phyloP scores from a whole-genome alignment of 2,797 vertebrate genomes.

The Alosa sapidissima region DNA sequence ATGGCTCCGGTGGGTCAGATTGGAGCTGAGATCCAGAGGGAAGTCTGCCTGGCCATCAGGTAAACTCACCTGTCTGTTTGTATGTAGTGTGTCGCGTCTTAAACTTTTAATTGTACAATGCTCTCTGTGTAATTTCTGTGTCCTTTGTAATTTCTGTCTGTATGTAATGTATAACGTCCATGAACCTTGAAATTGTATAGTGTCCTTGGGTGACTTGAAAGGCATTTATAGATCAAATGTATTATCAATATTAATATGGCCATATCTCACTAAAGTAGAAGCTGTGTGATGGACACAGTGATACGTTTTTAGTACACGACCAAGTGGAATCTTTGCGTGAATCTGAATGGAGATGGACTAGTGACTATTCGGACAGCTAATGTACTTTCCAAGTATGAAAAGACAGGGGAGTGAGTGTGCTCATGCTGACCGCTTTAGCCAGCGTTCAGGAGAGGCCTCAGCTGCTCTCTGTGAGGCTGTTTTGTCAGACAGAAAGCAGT shows the following conservation, averaged over 20 bases:
- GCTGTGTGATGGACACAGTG: neutral
- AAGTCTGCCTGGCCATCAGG: conserved; percentile 97
- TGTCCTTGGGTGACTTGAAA: no score
- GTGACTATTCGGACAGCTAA: neutral
- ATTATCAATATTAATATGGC: no score
- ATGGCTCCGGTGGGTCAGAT: conserved; percentile 97
- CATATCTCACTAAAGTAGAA: neutral
- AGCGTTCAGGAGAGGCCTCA: neutral
- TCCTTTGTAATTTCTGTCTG: no score
- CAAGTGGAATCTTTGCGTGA: neutral
- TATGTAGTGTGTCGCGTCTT: no score
- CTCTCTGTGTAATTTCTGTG: no score
- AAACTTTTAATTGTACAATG: no score
- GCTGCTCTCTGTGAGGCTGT: neutral
- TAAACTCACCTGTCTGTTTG: conserved; percentile 55
- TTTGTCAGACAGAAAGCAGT: neutral
- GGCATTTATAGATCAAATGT: no score
- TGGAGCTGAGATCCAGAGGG: conserved; percentile 91
- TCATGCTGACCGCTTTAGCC: neutral
- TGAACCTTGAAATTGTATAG: no score
- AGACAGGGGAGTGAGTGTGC: neutral
- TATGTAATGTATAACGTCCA: no score
- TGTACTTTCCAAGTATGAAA: neutral
- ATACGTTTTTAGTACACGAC: neutral
- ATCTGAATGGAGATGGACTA: neutral